A percentile compares a stretch with the other conserved stretches of the same genome.
Conservation (phyloP, 2,113 vertebrate genomes). For the Macrotus californicus region DNA sequence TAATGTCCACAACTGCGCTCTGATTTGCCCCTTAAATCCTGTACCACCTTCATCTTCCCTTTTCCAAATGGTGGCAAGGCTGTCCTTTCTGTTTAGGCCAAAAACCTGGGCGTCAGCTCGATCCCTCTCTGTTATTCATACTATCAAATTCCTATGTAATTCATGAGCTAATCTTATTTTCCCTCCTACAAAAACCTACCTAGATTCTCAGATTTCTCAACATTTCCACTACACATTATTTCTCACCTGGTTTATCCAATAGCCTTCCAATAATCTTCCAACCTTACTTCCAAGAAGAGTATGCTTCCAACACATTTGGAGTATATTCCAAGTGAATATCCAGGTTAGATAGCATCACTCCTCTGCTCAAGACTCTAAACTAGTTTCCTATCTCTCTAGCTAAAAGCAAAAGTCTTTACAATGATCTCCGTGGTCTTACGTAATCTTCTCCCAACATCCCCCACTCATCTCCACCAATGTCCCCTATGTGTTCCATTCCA, state of each 20-base stretch:
- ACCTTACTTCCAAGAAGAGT: not conserved
- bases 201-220: not conserved
- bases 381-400: not conserved
- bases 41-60: not conserved
- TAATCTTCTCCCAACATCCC: not conserved
- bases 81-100: not conserved
- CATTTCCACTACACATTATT: not conserved
- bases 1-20: not conserved
- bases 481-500: not conserved
- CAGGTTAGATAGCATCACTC: not conserved
- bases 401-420: not conserved
- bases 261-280: not conserved
- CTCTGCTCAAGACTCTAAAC: not conserved
- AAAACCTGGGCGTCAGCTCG: not conserved
- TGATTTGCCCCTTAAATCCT: not conserved
- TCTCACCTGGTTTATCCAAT: not conserved
- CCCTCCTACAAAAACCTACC: not conserved
- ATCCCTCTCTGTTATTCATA: not conserved
- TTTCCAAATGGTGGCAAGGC: not conserved
- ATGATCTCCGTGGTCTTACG: accelerated
- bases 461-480: not conserved
- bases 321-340: too few relatives aligned
- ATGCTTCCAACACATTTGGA: not conserved
- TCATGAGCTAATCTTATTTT: not conserved
- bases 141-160: not conserved